Evolutionary conservation across 2,113 vertebrate species (phyloP), one percentile per base, ranked within the genome.

Genomic region (Osmerus eperlanus): DNA sequence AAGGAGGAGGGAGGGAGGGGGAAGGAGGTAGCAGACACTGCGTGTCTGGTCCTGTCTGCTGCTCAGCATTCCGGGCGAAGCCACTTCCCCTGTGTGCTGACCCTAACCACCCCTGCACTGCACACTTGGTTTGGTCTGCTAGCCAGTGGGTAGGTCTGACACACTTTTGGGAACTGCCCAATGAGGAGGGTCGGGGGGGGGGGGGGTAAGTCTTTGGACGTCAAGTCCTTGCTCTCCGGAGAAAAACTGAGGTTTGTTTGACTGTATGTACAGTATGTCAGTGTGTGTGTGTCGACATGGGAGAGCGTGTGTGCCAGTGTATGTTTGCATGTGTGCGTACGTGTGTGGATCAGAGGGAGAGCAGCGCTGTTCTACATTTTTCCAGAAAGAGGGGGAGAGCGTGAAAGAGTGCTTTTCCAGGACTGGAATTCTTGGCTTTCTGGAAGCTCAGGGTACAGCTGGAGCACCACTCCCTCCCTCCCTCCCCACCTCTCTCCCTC

Each of bases 401-500:
- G 73, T 76, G 32, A 68, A 11, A 15, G 70, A 75, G 69, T 75
- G 76, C 84, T 88, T 88, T 89, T 90, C 84, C 81, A 87, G 80
- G 81, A 78, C 81, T 87, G 82, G 85, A 84, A 89, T 88, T 86
- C 75, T 86, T 89, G 88, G 80, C 88, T 88, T 71, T 78, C 61
- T 77, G 81, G 83, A 88, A 82, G 83, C 86, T 85, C 84, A 84
- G 83, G 86, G 89, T 87, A 83, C 88, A 88, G 83, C 85, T 88
- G 88, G 86, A 89, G 88, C 77, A 66, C 74, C 80, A 41, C 64
- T 65, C 71, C 75, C 80, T 73, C 62, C 69, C 77, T 64, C 19
- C 16, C 56, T 21, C 56, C 56, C 21, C 21, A 25, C 61, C 65
- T 32, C 60, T 8, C 16, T 28, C 15, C 21, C 13, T 52, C 7